phyloP scores from a whole-genome alignment of 2,113 vertebrate species.

The Leptobrachium leishanense region DNA sequence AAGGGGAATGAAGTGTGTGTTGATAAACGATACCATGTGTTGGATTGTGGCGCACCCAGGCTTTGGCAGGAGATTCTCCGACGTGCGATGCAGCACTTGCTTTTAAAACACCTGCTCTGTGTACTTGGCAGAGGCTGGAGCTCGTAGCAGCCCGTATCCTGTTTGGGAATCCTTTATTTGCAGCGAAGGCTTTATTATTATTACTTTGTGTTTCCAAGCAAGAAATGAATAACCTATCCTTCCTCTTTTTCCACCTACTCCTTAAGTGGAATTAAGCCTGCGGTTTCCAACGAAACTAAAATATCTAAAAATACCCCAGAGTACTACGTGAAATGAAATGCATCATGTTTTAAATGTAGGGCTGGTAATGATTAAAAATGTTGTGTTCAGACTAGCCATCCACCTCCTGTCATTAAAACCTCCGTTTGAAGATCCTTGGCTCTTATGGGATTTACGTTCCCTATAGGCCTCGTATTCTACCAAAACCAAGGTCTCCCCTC shows the following conservation, averaged over 20 bases:
- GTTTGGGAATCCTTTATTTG: constrained; percentile 32
- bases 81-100: constrained; percentile 36
- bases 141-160: constrained; percentile 23
- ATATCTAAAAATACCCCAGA: neutral
- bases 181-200: constrained; percentile 12
- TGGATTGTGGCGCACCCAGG: neutral
- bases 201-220: constrained; percentile 12
- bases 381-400: no score
- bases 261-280: neutral
- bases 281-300: neutral
- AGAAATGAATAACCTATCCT: neutral
- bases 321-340: no score
- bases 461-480: no score
- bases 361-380: no score
- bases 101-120: constrained; percentile 36
- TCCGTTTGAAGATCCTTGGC: no score
- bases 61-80: constrained; percentile 27
- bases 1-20: neutral
- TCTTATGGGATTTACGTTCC: no score
- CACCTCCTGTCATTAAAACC: no score
- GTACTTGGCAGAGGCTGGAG: constrained; percentile 29
- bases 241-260: neutral
- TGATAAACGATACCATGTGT: constrained; percentile 32
- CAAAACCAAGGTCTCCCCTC: no score
- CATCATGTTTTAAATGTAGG: no score